Percentiles rank a stretch among this genome's conserved stretches.
Conservation (phyloP, 2,797 vertebrate genomes). For the Enteromius fasciolatus region DNA sequence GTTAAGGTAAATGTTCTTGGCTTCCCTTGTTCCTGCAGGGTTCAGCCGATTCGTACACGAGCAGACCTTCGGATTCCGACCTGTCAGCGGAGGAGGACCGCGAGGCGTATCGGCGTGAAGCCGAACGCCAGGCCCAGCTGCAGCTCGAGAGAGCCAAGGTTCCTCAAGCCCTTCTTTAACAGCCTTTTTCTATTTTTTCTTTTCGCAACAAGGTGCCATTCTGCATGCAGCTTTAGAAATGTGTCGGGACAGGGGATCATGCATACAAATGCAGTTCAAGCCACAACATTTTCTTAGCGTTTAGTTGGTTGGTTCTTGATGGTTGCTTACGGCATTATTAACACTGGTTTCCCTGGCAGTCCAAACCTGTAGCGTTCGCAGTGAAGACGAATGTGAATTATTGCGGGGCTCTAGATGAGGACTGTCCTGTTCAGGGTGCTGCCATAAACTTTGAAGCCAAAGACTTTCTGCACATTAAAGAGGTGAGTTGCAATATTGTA, state of each 20-base stretch:
- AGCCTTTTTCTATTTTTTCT: background rate
- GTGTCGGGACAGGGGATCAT: background rate
- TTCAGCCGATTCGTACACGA: conserved; percentile 96
- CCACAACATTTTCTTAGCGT: background rate
- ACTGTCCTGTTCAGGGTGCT: conserved; percentile 94
- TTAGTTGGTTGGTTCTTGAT: background rate
- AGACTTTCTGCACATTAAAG: conserved; percentile 99
- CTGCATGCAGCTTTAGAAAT: conserved; percentile 11
- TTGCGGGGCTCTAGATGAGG: conserved; percentile 93
- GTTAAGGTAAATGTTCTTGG: background rate
- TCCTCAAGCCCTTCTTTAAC: conserved; percentile 72
- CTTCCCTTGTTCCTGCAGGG: conserved; percentile 74
- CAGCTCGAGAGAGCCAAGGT: conserved; percentile 98
- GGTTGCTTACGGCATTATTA: background rate
- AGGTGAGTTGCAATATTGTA: conserved; percentile 76
- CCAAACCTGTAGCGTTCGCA: conserved; percentile 95
- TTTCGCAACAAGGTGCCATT: background rate
- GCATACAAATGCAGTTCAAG: background rate
- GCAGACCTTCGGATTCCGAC: conserved; percentile 98
- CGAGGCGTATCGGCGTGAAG: conserved; percentile 93
- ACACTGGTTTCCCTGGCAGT: conserved; percentile 69
- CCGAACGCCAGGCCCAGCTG: conserved; percentile 94
- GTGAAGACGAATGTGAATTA: conserved; percentile 97
- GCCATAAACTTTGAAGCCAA: conserved; percentile 98
- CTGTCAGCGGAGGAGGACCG: conserved; percentile 97